phyloP scores from a whole-genome alignment of 2,797 vertebrate genomes.

The Dermochelys coriacea region DNA sequence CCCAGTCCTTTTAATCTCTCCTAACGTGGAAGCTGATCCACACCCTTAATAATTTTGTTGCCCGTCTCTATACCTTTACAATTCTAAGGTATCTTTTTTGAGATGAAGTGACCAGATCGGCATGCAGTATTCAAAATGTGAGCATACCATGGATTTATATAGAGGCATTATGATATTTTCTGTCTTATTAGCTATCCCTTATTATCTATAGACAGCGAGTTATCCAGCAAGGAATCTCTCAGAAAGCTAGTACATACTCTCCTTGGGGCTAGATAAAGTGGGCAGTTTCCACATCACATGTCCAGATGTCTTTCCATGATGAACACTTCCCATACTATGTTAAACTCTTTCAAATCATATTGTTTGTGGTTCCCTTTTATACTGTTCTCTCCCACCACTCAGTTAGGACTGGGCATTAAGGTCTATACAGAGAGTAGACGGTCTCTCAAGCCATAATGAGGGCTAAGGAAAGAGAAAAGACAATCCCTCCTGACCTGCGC shows the following conservation, averaged over 20 bases:
- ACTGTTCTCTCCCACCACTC: not conserved
- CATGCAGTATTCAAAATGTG: not conserved
- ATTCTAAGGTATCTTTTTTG: not conserved
- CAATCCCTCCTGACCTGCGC: slow-evolving; percentile 86
- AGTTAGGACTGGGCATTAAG: not conserved
- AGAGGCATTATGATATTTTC: not conserved
- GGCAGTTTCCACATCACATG: not conserved
- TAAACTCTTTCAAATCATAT: not conserved
- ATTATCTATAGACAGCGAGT: not conserved
- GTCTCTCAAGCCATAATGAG: not conserved
- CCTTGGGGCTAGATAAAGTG: not conserved
- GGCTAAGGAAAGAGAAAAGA: not conserved
- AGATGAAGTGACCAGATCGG: not conserved
- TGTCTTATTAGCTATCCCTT: not conserved
- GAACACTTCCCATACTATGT: not conserved
- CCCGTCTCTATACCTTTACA: not conserved
- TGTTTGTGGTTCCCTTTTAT: not conserved
- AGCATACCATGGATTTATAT: not conserved
- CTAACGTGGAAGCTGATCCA: not conserved
- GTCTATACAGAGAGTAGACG: not conserved
- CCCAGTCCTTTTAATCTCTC: not conserved
- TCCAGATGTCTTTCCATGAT: not conserved
- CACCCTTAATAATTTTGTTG: not conserved
- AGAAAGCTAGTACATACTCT: not conserved
- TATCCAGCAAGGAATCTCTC: not conserved